A percentile compares a stretch with the other conserved stretches of the same genome.
Evolutionary conservation across 1,140 invertebrate species (phyloP).

Genomic region (Pollicipes pollicipes): DNA sequence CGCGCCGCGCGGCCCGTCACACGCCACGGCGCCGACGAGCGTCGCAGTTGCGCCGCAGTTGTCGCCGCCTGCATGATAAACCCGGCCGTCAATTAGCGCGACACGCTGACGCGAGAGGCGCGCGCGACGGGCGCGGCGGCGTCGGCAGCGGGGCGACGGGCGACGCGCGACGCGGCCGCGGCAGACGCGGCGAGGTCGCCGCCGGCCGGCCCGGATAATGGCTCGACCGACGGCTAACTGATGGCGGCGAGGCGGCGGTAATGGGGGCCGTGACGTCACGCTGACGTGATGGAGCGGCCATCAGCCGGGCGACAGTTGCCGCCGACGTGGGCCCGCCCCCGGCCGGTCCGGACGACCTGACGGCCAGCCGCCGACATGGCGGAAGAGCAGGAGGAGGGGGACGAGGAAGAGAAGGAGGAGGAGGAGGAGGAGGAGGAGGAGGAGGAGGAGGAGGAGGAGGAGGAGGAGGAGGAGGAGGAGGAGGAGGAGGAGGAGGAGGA

Average conservation of each 20-base stretch:
- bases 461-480: neutral
- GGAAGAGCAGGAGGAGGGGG: constrained; percentile 2
- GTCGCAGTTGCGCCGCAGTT: neutral
- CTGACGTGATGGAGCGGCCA: constrained; percentile 14
- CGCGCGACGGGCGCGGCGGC: too few relatives aligned
- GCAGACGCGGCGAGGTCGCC: too few relatives aligned
- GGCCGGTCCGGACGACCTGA: constrained; percentile 1
- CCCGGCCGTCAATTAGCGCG: neutral
- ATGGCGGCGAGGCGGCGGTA: constrained; percentile 34
- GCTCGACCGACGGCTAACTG: constrained; percentile 42
- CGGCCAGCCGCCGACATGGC: constrained; percentile 6
- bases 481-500: constrained; percentile 4
- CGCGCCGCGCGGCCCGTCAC: too few relatives aligned
- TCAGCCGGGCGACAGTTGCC: constrained; percentile 13
- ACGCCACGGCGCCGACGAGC: neutral
- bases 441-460: too few relatives aligned
- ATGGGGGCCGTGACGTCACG: constrained; percentile 33
- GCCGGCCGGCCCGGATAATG: constrained; percentile 8
- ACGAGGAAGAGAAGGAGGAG: constrained; percentile 4
- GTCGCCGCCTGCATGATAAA: neutral
- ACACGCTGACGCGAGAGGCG: neutral
- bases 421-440: too few relatives aligned
- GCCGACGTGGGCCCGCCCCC: neutral
- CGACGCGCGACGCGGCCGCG: neutral
- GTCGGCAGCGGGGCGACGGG: too few relatives aligned